Conservation (phyloP, 2,888 invertebrate species). For the Colostygia pectinataria region DNA sequence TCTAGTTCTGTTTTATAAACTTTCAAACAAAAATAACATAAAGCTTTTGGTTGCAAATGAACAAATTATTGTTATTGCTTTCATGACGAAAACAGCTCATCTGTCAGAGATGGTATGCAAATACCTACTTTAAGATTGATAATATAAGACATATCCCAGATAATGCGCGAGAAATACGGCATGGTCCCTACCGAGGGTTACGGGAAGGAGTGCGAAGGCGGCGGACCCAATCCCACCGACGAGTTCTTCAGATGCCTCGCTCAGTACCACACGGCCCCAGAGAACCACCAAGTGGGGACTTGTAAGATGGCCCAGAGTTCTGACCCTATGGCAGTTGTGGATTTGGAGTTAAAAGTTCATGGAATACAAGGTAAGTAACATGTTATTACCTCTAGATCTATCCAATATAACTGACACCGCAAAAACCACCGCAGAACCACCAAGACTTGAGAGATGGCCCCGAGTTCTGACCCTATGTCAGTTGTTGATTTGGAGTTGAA, state of each 20-base stretch:
- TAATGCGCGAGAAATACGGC: constrained; percentile 82
- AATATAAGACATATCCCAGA: constrained; percentile 53
- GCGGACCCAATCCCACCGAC: constrained; percentile 79
- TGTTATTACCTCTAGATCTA: too few relatives aligned
- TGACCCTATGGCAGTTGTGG: constrained; percentile 89
- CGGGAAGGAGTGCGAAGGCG: constrained; percentile 74
- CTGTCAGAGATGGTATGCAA: too few relatives aligned
- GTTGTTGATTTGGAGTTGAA: constrained; percentile 88
- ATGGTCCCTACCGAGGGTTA: constrained; percentile 73
- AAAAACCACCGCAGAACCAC: constrained; percentile 93
- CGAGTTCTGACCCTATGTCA: constrained; percentile 86
- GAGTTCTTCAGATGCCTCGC: constrained; percentile 91
- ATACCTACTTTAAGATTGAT: too few relatives aligned
- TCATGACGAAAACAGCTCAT: too few relatives aligned
- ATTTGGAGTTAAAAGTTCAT: constrained; percentile 85
- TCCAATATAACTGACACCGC: too few relatives aligned
- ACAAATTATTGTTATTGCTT: too few relatives aligned
- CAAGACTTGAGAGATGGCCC: constrained; percentile 93
- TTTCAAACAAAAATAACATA: too few relatives aligned
- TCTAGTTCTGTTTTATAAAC: too few relatives aligned
- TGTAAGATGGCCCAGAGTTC: constrained; percentile 90
- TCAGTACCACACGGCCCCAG: constrained; percentile 87
- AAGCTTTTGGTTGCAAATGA: too few relatives aligned
- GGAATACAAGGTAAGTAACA: constrained; percentile 79
- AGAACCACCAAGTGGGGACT: constrained; percentile 92